Evolutionary conservation across 2,113 vertebrate genomes (phyloP), one percentile per base, ranked within the genome.

Genomic region (Pelecanus crispus): DNA sequence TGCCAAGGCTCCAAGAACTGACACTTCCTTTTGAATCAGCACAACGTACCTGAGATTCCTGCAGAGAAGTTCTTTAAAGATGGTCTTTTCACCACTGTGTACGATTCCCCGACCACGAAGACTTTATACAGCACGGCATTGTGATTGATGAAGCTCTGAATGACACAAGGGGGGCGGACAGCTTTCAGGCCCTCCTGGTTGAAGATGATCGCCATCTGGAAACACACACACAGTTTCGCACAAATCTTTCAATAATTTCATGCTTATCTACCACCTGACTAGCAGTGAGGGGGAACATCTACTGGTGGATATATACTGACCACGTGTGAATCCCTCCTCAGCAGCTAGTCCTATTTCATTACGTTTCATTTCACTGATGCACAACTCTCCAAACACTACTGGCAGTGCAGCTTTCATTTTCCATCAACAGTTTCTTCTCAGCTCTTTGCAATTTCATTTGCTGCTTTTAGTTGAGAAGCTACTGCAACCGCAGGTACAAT

Each of bases 111-210:
- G 0, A 99, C 99, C 97, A 99, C 99, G 1, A 99, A 99, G 95
- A 99, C 99, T 97, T 99, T 99, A 97, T 99, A 99, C 26, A 99
- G 98, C 79, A 99, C 99, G 0, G 99, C 99, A 1, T 99, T 99
- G 98, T 99, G 99, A 98, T 99, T 99, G 97, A 99, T 99, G 97
- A 99, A 99, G 94, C 99, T 99, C 98, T 99, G 99, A 95, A 99
- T 99, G 95, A 99, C 99, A 3, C 99, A 99, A 1, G 99, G 99
- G 0, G 99, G 99, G 78, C 98, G 99, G 82, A 99, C 98, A 59
- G 99, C 98, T 44, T 98, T 99, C 96, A 99, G 98, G 94, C 99
- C 99, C 95, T 99, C 99, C 95, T 98, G 98, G 81, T 99, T 99
- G 97, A 99, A 99, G 97, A 99, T 99, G 59, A 99, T 99, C 21